Evolutionary conservation across 2,113 vertebrate genomes (phyloP), one percentile per base, ranked within the genome.

Genomic region (Thymallus thymallus): DNA sequence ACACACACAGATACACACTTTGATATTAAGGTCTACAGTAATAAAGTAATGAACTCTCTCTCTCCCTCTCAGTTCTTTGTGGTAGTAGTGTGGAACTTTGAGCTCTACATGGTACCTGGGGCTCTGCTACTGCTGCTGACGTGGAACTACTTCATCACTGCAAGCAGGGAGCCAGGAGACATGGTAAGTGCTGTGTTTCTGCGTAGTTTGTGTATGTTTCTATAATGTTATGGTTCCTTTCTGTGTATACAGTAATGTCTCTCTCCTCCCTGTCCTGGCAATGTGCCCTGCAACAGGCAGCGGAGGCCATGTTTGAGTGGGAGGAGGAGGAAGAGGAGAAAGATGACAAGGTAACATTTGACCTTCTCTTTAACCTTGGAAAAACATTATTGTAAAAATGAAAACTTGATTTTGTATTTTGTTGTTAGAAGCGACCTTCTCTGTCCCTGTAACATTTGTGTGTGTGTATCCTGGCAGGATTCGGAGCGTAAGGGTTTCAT

Each of bases 51-150:
- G 0, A 41, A 32, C 68, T 65, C 63, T 9, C 6, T 46, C 67
- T 46, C 24, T 64, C 24, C 2, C 56, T 26, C 0, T 51, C 77
- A 99, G 97, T 84, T 98, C 74, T 99, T 97, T 55, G 94, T 99
- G 85, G 86, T 96, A 86, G 93, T 94, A 76, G 95, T 98, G 64
- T 98, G 96, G 97, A 98, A 97, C 92, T 97, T 99, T 75, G 96
- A 99, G 89, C 87, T 97, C 86, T 98, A 95, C 92, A 97, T 98
- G 97, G 85, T 97, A 80, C 96, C 97, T 0, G 85, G 98, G 86
- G 86, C 84, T 58, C 83, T 97, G 82, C 84, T 98, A 87, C 82
- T 96, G 76, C 91, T 96, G 20, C 84, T 99, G 84, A 88, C 88
- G 55, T 98, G 96, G 95, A 96, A 97, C 92, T 97, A 94, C 87